Evolutionary conservation across 2,888 invertebrate species (phyloP), one percentile per base, ranked within the genome.

Genomic region (Archaeoteleia sp.): DNA sequence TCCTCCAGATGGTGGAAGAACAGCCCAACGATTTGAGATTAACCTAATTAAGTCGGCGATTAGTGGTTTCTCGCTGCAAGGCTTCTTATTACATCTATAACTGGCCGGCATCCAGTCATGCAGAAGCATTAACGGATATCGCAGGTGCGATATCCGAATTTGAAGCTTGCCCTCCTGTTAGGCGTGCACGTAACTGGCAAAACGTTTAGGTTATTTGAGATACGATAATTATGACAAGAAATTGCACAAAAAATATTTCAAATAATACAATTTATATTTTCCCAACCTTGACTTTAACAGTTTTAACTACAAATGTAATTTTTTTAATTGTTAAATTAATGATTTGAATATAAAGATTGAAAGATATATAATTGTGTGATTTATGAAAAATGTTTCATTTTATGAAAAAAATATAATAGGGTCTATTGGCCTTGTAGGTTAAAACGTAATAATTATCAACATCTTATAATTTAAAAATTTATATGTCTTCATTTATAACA

Each of bases 31-130:
- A 67, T 71, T 65, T 54, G 66, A 74, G 76, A 80, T 82, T 77
- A 78, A 77, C 71, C 74, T 78, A 81, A 82, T 82, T 79, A 79
- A 77, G 76, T 63, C 48, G 53, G 71, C 73, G 74, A 81, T 80
- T 79, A 79, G 74, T 67, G 74, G 75, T 65, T 71, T 57, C 72
- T 57, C 61, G 32, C 61, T 43, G 57, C 51, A 61, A 53, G 23
- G 39, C 32, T 67, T 67, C 67, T 70, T 67, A 67, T 70, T 67
- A 55, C 60, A 63, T 49, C 54, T 58, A 57, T 55, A 70, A 67
- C 62, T 61, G 67, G 60, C 58, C 13, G 51, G 42, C 51, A 58
- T 67, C 54, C 62, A 70, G 58, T 61, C 55, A 48, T 55, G 67
- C 15, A 39, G 48, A 66, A 60, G 39, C 54, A 30, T 60, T 66